Base-by-base conservation (phyloP, 2,797 vertebrate genomes). In the Limnodromus scolopaceus region DNA sequence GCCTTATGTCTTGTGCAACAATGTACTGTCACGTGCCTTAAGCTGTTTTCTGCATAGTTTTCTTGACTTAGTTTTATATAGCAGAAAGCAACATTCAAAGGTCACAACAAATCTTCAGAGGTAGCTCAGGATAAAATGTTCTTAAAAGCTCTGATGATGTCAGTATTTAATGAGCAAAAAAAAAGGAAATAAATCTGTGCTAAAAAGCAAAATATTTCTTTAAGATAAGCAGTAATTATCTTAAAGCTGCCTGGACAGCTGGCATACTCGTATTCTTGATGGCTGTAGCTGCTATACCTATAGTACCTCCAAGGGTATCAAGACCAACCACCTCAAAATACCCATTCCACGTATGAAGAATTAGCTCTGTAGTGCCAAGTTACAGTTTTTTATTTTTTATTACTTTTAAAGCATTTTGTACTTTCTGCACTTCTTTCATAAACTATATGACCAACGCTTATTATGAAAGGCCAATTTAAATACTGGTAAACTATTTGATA, bases 71-170 rank as follows among this genome's bases (percentile, higher is more conserved):
- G 70, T 90, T 79, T 92, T 60, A 39, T 19, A 25, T 2, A 79
- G 68, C 45, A 89, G 89, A 82, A 58, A 89, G 51, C 32, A 46
- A 83, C 43, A 68, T 72, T 63, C 75, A 93, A 83, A 94, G 75
- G 81, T 91, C 68, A 89, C 43, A 92, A 79, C 10, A 65, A 60
- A 91, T 39, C 30, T 87, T 76, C 81, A 72, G 64, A 82, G 38
- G 55, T 23, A 94, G 79, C 27, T 63, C n/a, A 25, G 75, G 20
- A 54, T 27, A 70, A 91, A 63, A 55, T 32, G 41, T 74, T 76
- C 64, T 65, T 58, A 79, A 87, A 79, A 18, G 24, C 9, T 83
- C 68, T 41, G 25, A 54, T 10, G 28, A 84, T 38, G 30, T 55
- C 81, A 65, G 24, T 30, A 69, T 65, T 87, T 77, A 74, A 92